Evolutionary conservation across 2,797 vertebrate species (phyloP).

Genomic region (Pteropus rufus): DNA sequence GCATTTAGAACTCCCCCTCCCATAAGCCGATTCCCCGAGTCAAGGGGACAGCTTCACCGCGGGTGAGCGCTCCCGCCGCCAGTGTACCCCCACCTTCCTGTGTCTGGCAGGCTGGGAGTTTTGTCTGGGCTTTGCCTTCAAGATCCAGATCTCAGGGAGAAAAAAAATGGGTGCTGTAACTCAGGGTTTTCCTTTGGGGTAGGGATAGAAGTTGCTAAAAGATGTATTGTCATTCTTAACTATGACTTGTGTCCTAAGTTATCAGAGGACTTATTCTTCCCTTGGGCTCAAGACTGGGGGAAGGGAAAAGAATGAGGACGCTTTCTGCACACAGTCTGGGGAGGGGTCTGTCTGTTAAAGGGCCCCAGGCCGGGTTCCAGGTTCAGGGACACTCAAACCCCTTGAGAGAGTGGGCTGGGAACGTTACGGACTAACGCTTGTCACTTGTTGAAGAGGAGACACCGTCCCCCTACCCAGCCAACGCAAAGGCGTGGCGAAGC

Average conservation of each 20-base stretch:
- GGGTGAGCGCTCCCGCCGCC: not conserved
- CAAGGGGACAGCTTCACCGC: not conserved
- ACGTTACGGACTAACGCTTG: not conserved
- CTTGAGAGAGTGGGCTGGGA: not conserved
- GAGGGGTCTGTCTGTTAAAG: not conserved
- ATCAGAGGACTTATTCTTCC: not conserved
- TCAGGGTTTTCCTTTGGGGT: not conserved
- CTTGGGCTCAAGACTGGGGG: not conserved
- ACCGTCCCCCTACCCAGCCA: not conserved
- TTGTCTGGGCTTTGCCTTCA: constrained; percentile 45
- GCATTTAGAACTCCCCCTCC: not conserved
- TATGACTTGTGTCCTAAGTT: not conserved
- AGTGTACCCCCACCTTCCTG: not conserved
- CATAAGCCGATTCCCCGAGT: not conserved
- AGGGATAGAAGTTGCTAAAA: not conserved
- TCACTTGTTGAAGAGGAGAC: constrained; percentile 44
- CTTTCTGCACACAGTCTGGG: not conserved
- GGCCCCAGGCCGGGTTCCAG: not conserved
- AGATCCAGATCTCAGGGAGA: not conserved
- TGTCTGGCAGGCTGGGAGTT: not conserved
- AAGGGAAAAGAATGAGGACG: not conserved
- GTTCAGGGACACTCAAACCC: not conserved
- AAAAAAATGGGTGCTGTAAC: not conserved
- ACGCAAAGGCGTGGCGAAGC: not conserved
- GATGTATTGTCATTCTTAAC: not conserved